Evolutionary conservation across 2,113 vertebrate species (phyloP), one percentile per base, ranked within the genome.

Genomic region (Fulmarus glacialis): DNA sequence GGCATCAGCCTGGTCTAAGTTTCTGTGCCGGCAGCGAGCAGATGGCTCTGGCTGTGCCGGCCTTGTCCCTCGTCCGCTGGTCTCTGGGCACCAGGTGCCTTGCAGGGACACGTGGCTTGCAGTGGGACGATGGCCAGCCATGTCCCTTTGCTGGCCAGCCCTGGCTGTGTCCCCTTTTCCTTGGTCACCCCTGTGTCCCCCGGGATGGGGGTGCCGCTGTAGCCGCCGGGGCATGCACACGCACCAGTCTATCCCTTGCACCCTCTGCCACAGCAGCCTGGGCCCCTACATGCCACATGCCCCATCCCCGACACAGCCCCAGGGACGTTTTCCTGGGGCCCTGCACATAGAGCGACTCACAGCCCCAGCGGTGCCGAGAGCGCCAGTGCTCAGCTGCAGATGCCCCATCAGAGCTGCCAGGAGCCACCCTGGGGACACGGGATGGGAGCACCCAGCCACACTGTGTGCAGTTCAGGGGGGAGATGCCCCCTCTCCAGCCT

Each of bases 181-280:
- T 45, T 36, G 19, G 72, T 56, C 40, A 73, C 5, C 12, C 10
- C 26, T 1, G 0, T n/a, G 52, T 29, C 27, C 29, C 30, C 68
- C 0, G 0, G 72, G 27, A n/a, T 9, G 20, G 32, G 15, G 8
- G 3, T 42, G 62, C 19, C 0, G 0, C 10, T 20, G 36, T 13
- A 62, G 50, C 7, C 2, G 1, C n/a, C 9, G 10, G 48, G 30
- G 29, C 9, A 9, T 32, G 16, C 27, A n/a, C 50, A 40, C 19
- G 24, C 26, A 29, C 6, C 11, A 16, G 5, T 15, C 36, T 62
- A 36, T 53, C 81, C 81, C 55, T 48, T 34, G 14, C 45, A 80
- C 11, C 17, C 27, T n/a, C 26, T 64, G 52, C 48, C 48, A 47
- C 7, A 0, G 45, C 62, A 73, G 1, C 8, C 0, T 6, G 36